Base-by-base conservation (phyloP, 1,140 invertebrate species). In the Drosophila pachea region DNA sequence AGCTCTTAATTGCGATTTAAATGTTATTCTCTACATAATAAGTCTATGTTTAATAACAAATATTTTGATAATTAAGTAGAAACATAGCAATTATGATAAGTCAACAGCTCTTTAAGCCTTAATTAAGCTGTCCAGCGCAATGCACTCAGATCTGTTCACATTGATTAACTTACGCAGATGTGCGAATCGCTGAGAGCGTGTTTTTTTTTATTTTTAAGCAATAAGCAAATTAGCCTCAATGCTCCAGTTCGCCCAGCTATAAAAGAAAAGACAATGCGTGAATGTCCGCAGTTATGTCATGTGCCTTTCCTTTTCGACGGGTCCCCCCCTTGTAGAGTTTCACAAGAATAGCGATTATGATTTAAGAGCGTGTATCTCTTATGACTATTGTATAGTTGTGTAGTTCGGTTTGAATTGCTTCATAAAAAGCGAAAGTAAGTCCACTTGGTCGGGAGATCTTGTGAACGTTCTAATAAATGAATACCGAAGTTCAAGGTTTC, bases 401-500 rank as follows among this genome's bases (percentile, higher is more conserved):
- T 50, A 40, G 22, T 22, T 65, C 32, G 38, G 40, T 61, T 2
- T 36, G 35, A 6, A 29, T 36, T 35, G 42, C 16, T 59, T 29
- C 54, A 62, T 12, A 54, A 84, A 86, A 84, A 86, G 82, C 74
- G 81, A 86, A 86, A 86, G 82, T 82, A 54, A 68, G 31, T 49
- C 56, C 35, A 43, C 42, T 32, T 22, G 22, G 1, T 35, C 36
- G 36, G 11, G 48, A 11, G 56, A 49, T 35, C 22, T 48, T 52
- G 58, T 69, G 67, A 45, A 71, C 76, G 82, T 86, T 86, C 82
- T 86, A 81, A 81, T 69, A 62, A 63, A 64, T 58, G 31, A 3
- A 31, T 40, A 11, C 29, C 68, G 82, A 86, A 86, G 81, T 86
- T 86, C 81, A 86, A 86, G 81, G 81, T 14, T 43, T 33, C 31